Base-by-base conservation (phyloP, 2,113 vertebrate species). In the Hippocampus barbouri region DNA sequence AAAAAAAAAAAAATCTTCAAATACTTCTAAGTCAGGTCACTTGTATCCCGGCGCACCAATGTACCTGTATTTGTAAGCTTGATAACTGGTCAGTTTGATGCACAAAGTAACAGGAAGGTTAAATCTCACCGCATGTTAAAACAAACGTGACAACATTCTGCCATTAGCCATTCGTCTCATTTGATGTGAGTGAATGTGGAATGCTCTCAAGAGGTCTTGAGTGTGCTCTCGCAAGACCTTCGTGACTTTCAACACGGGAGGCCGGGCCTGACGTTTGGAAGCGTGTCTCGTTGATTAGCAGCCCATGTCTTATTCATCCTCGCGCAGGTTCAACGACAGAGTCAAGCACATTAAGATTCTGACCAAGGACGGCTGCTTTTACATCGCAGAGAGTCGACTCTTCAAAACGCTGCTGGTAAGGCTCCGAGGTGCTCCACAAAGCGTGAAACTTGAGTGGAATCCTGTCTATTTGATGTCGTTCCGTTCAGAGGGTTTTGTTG, bases 321-420 rank as follows among this genome's bases (percentile, higher is more conserved):
- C 91, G 89, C 75, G 82, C 94, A 98, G 97, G 94, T 96, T 95
- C 90, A 97, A 96, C 89, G 94, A 96, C 0, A 95, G 97, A 92
- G 95, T 98, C 90, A 98, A 95, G 87, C 97, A 98, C 93, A 98
- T 98, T 91, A 98, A 95, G 93, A 97, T 98, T 91, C 92, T 98
- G 92, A 96, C 95, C 86, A 96, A 94, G 93, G 95, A 97, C 76
- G 91, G 94, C 75, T 93, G 91, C 88, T 98, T 98, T 89, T 96
- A 95, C 92, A 96, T 98, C 80, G 93, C 96, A 38, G 96, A 98
- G 94, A 95, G 93, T 79, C 95, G 94, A 75, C 95, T 94, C 79
- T 98, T 98, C 93, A 97, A 92, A 92, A 96, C 93, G 86, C 91
- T 98, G 88, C 92, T 94, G 93, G 97, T 98, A 93, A 96, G 61